phyloP scores from a whole-genome alignment of 2,797 vertebrate genomes.

The Morus bassanus region DNA sequence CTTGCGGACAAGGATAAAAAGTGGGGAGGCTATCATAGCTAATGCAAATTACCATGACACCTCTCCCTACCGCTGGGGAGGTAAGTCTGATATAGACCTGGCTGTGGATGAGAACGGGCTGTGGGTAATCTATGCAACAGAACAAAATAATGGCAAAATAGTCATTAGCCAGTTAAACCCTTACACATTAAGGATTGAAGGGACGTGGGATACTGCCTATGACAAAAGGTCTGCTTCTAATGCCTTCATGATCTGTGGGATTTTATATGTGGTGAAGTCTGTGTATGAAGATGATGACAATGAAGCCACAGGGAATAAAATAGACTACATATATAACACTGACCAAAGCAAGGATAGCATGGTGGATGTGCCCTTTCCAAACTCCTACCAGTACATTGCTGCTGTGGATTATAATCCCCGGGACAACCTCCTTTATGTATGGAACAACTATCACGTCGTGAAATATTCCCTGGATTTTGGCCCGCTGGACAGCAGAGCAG shows the following conservation, averaged over 20 bases:
- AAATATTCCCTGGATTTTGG: slow-evolving; percentile 98
- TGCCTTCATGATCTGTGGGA: slow-evolving; percentile 99
- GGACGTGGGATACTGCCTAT: slow-evolving; percentile 97
- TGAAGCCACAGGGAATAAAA: slow-evolving; percentile 98
- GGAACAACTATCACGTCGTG: slow-evolving; percentile 99
- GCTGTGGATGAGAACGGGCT: slow-evolving; percentile 97
- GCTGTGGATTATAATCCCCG: slow-evolving; percentile 99
- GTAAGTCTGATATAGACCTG: slow-evolving; percentile 96
- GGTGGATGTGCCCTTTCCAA: slow-evolving; percentile 95
- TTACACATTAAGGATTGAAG: slow-evolving; percentile 93
- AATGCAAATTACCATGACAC: slow-evolving; percentile 98
- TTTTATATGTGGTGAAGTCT: slow-evolving; percentile 95
- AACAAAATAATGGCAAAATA: slow-evolving; percentile 96
- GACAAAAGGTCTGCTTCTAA: slow-evolving; percentile 98
- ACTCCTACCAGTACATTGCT: slow-evolving; percentile 98
- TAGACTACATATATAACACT: slow-evolving; percentile 99
- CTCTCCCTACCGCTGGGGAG: slow-evolving; percentile 97
- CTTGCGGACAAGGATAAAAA: slow-evolving; percentile 95
- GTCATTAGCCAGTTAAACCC: slow-evolving; percentile 98
- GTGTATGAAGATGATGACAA: slow-evolving; percentile 99
- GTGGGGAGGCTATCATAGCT: slow-evolving; percentile 96
- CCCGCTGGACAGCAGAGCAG: slow-evolving; percentile 88
- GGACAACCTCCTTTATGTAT: slow-evolving; percentile 98
- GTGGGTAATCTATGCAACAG: slow-evolving; percentile 99
- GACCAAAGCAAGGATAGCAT: slow-evolving; percentile 94